These are phyloP conservation scores for Heliconius aoede DNA, from an alignment of 2,888 invertebrate genomes.

Conservation along the genomic window DNA sequence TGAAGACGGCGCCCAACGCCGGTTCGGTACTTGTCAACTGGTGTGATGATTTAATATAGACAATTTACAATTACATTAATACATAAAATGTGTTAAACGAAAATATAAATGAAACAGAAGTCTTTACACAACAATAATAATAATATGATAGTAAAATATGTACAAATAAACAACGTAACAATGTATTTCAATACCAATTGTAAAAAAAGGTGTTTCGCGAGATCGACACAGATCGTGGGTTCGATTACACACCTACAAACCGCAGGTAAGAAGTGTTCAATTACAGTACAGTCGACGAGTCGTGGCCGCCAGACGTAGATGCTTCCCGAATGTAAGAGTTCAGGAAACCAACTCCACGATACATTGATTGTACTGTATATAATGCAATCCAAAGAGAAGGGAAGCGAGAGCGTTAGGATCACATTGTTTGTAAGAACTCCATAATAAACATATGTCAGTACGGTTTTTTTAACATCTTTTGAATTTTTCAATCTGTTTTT, in stretches of 20 bases:
- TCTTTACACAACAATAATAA: slow-evolving; percentile 77
- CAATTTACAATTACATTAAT: slow-evolving; percentile 29
- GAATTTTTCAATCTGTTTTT: no score
- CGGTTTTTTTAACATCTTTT: no score
- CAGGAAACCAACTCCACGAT: background rate
- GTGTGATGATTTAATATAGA: slow-evolving; percentile 32
- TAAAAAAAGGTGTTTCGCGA: slow-evolving; percentile 24
- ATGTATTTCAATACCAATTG: slow-evolving; percentile 53
- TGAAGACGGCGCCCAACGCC: background rate
- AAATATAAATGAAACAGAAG: slow-evolving; percentile 66
- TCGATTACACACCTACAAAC: background rate
- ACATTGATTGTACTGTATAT: background rate
- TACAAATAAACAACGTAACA: slow-evolving; percentile 71
- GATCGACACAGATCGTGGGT: slow-evolving; percentile 3
- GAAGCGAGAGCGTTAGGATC: background rate
- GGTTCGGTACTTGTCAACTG: slow-evolving; percentile 20
- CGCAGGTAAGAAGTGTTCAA: background rate
- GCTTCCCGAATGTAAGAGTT: no score
- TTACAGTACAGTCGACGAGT: background rate
- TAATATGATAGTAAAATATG: slow-evolving; percentile 68
- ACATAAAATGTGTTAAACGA: slow-evolving; percentile 46
- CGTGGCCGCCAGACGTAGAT: no score
- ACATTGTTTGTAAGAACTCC: background rate
- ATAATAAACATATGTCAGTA: no score
- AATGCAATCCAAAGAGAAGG: background rate